phyloP scores from a whole-genome alignment of 2,797 vertebrate genomes.

The Spinibarbus caldwelli region DNA sequence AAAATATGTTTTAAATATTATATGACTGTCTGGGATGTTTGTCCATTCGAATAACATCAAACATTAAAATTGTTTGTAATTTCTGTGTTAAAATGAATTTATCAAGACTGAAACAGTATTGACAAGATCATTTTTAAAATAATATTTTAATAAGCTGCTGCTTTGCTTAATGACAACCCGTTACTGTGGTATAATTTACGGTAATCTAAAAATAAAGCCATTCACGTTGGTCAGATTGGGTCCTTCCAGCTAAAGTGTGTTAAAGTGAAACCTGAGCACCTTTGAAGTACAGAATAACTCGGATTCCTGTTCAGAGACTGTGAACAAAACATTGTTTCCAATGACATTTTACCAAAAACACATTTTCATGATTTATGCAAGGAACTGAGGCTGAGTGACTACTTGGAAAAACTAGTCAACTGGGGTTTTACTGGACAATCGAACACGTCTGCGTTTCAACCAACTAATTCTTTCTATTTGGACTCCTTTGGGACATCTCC shows the following conservation, averaged over 20 bases:
- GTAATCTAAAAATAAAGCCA: background rate
- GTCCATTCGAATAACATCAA: background rate
- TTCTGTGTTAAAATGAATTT: background rate
- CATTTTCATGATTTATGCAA: background rate
- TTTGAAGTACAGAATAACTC: background rate
- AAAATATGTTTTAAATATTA: background rate
- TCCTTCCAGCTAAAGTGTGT: background rate
- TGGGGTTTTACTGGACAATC: slow-evolving; percentile 39
- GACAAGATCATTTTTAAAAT: background rate
- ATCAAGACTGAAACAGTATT: background rate
- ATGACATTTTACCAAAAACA: background rate
- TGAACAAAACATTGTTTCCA: background rate
- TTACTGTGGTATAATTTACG: background rate
- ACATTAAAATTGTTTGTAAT: background rate
- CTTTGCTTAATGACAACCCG: background rate
- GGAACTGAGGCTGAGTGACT: background rate
- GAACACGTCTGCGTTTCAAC: slow-evolving; percentile 29
- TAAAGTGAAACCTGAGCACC: background rate
- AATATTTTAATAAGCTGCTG: background rate
- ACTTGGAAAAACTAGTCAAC: slow-evolving; percentile 44
- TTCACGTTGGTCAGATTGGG: background rate
- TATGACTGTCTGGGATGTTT: background rate
- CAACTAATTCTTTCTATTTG: slow-evolving; percentile 53
- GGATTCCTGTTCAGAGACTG: background rate
- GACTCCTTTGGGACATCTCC: slow-evolving; percentile 39